Percentiles rank a stretch among this genome's conserved stretches.
Conservation (phyloP, 2,888 invertebrate genomes). For the Microplitis manilae region DNA sequence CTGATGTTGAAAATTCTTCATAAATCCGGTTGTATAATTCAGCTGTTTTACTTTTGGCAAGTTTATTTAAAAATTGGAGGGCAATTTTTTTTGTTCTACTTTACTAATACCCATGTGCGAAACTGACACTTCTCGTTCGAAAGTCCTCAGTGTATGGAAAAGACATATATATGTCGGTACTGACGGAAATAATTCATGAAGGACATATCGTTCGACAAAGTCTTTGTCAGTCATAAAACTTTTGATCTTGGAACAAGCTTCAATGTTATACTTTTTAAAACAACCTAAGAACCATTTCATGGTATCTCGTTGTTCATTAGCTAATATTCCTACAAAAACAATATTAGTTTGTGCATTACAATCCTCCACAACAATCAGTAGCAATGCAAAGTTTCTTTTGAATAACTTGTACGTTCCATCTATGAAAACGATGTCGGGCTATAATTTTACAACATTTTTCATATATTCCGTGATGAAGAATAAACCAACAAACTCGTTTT, state of each 20-base stretch:
- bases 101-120: constrained; percentile 36
- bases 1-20: constrained; percentile 28
- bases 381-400: constrained; percentile 36
- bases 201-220: constrained; percentile 33
- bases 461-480: constrained; percentile 41
- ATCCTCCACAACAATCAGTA: constrained; percentile 41
- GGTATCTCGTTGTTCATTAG: constrained; percentile 31
- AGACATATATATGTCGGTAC: constrained; percentile 38
- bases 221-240: constrained; percentile 46
- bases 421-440: constrained; percentile 39
- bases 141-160: constrained; percentile 40
- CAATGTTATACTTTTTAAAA: constrained; percentile 36
- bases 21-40: constrained; percentile 34
- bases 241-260: constrained; percentile 31
- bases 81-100: too few species aligned
- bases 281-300: constrained; percentile 39
- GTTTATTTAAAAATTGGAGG: constrained; percentile 29
- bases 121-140: constrained; percentile 24
- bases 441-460: constrained; percentile 33
- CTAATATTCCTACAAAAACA: constrained; percentile 36
- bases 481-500: constrained; percentile 37
- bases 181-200: constrained; percentile 39
- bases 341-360: constrained; percentile 38
- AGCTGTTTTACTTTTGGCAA: constrained; percentile 34
- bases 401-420: constrained; percentile 45